These are phyloP conservation scores for Cryptoblepharus egeriae DNA, from an alignment of 2,797 vertebrate species.

Conservation along the genomic window DNA sequence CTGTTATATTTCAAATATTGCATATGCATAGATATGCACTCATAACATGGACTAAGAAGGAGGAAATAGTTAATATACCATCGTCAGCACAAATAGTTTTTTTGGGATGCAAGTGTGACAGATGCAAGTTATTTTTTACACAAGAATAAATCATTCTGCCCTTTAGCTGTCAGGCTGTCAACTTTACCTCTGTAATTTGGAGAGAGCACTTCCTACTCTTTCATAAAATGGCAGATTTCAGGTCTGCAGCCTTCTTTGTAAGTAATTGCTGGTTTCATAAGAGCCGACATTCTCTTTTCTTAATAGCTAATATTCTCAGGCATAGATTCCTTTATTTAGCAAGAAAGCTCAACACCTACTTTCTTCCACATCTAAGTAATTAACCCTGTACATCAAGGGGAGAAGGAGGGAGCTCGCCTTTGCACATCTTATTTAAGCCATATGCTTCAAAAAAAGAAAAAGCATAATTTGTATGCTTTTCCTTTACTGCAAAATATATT, in stretches of 20 bases:
- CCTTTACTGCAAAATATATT: conserved; percentile 12
- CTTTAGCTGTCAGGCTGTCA: conserved; percentile 49
- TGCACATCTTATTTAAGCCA: neutral
- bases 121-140: conserved; percentile 43
- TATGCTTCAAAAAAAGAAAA: neutral
- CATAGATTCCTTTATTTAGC: conserved; percentile 46
- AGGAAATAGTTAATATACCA: conserved; percentile 37
- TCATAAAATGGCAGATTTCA: conserved; percentile 53
- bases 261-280: conserved; percentile 56
- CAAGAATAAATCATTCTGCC: conserved; percentile 50
- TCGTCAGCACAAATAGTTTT: conserved; percentile 34
- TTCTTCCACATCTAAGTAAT: conserved; percentile 41
- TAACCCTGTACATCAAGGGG: conserved; percentile 21
- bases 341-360: conserved; percentile 20
- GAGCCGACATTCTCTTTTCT: conserved; percentile 43
- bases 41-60: conserved; percentile 17
- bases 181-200: conserved; percentile 53
- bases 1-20: neutral
- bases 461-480: too few relatives aligned
- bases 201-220: conserved; percentile 48
- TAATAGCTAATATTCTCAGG: conserved; percentile 40
- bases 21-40: neutral
- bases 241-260: conserved; percentile 34
- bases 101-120: conserved; percentile 42
- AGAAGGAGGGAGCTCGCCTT: neutral